phyloP scores from a whole-genome alignment of 2,888 invertebrate genomes.

The Antheraea yamamai region DNA sequence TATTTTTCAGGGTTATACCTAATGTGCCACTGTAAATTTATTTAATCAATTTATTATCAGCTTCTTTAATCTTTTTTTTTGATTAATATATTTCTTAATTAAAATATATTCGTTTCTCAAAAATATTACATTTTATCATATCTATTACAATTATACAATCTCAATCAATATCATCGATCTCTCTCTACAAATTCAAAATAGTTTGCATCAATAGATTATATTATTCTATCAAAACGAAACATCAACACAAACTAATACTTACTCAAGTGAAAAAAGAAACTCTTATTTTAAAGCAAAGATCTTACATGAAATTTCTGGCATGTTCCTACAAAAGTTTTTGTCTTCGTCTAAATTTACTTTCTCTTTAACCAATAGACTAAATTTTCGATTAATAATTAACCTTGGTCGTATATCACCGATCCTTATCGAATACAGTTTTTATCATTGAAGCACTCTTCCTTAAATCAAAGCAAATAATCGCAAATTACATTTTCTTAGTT shows the following conservation, averaged over 20 bases:
- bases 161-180: not conserved
- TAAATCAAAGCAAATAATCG: not conserved
- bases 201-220: not conserved
- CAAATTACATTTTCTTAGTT: not conserved
- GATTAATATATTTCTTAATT: not conserved
- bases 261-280: not conserved
- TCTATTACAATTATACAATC: not conserved
- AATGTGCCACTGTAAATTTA: not conserved
- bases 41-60: not conserved
- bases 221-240: not conserved
- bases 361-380: conserved; percentile 2
- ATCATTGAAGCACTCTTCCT: not conserved
- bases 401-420: not conserved
- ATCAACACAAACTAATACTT: not conserved
- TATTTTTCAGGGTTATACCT: not conserved
- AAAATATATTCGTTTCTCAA: not conserved
- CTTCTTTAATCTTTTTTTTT: not conserved
- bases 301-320: not conserved
- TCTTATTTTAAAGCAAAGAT: not conserved
- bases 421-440: not conserved
- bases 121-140: not conserved
- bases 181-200: too few species aligned
- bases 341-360: not conserved
- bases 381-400: not conserved
- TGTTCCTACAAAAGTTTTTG: not conserved